Evolutionary conservation across 2,113 vertebrate genomes (phyloP).

Genomic region (Pitta sordida): DNA sequence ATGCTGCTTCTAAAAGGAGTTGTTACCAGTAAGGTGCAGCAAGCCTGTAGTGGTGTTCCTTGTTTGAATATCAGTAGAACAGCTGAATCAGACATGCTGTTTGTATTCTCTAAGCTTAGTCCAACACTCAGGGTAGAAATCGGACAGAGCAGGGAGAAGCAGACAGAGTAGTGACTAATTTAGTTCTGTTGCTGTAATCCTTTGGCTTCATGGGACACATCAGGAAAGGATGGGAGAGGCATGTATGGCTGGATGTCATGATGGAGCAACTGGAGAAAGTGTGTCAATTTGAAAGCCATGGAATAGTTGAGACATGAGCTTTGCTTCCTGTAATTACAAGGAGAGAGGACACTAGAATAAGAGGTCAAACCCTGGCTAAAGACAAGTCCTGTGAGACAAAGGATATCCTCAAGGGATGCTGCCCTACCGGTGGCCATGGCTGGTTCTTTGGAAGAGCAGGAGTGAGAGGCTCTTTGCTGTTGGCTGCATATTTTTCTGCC

Average conservation of each 20-base stretch:
- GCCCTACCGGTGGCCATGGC: rapidly evolving
- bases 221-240: background rate
- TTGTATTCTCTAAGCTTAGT: background rate
- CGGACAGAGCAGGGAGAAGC: background rate
- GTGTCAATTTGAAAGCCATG: background rate
- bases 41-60: background rate
- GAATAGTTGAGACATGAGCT: background rate
- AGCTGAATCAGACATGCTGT: background rate
- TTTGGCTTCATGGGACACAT: background rate
- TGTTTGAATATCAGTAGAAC: background rate
- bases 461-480: background rate
- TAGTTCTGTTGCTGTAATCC: background rate
- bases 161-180: background rate
- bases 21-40: background rate
- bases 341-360: background rate
- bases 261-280: background rate
- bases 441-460: background rate
- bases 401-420: background rate
- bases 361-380: background rate
- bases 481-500: background rate
- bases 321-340: background rate
- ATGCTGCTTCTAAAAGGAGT: background rate
- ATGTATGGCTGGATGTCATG: background rate
- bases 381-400: background rate
- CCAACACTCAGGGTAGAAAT: background rate